Evolutionary conservation across 2,888 invertebrate genomes (phyloP), one percentile per base, ranked within the genome.

Genomic region (Nymphalis polychloros): DNA sequence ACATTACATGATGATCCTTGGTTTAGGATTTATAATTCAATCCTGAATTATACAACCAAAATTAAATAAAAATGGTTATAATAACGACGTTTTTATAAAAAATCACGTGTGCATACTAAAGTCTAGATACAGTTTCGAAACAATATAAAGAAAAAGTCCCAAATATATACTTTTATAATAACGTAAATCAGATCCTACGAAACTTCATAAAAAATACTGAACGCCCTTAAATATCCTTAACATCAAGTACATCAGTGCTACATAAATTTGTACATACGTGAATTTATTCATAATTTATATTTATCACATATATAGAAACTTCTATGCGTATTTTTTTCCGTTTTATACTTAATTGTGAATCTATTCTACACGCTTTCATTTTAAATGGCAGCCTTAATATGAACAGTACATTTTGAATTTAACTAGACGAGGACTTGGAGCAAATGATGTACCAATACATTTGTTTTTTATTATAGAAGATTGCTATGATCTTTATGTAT

Each of bases 191-290:
- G 70, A 71, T 70, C 68, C 65, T 64, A 70, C 59, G 48, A 63
- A 49, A 73, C 66, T 67, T 68, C 70, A 74, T 68, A 67, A 71
- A 69, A n/a, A 71, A 71, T 72, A 71, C 53, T 67, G 59, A 63
- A 71, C 64, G 68, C 50, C 55, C 48, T 65, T 65, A 59, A 27
- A 48, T 70, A 72, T 61, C 64, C 67, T 70, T 73, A 72, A 67
- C 55, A 70, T 74, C 75, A 76, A 71, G 76, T 79, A 78, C 76
- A 79, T 75, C 77, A 75, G 75, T 78, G 79, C 79, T 81, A 79
- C 72, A 78, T 78, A 76, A 75, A 75, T 79, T 81, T 86, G 82
- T 86, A 86, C 84, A 83, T 79, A 76, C 77, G 79, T 83, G 80
- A 76, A 78, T 79, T 79, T 73, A 79, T 71, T 75, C 75, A 77